phyloP scores from a whole-genome alignment of 2,888 invertebrate genomes.

The Drosophila kanekoi region DNA sequence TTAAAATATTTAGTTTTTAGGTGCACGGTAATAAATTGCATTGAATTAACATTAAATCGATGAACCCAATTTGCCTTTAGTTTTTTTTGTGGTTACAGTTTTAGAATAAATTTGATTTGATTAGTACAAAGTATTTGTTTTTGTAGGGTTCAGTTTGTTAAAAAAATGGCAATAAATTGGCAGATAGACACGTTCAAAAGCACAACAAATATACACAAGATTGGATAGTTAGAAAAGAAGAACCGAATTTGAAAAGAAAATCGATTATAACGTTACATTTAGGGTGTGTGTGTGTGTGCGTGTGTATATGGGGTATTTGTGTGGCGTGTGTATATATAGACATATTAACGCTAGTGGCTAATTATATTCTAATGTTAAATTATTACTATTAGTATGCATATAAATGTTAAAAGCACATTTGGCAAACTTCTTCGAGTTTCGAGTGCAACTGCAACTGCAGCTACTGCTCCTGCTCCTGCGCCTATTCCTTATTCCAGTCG shows the following conservation, averaged over 20 bases:
- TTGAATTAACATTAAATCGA: conserved; percentile 69
- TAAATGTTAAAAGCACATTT: conserved; percentile 84
- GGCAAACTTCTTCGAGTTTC: conserved; percentile 71
- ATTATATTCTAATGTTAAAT: conserved; percentile 76
- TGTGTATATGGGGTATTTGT: conserved; percentile 26
- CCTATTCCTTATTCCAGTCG: conserved; percentile 81
- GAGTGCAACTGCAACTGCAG: conserved; percentile 24
- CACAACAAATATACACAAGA: conserved; percentile 59
- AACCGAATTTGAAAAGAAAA: conserved; percentile 27
- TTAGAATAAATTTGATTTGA: conserved; percentile 29
- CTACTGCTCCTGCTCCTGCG: conserved; percentile 22
- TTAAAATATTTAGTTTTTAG: conserved; percentile 34
- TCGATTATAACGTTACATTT: conserved; percentile 41
- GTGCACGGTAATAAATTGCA: conserved; percentile 77
- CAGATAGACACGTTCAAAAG: conserved; percentile 59
- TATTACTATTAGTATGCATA: conserved; percentile 79
- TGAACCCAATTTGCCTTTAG: conserved; percentile 44
- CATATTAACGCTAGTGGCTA: conserved; percentile 71
- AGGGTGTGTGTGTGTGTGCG: conserved; percentile 15
- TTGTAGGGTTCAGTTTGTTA: conserved; percentile 20
- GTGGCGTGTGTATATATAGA: conserved; percentile 45
- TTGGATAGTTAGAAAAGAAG: conserved; percentile 14
- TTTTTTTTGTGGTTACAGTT: conserved; percentile 42
- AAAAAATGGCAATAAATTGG: conserved; percentile 81
- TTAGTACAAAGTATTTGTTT: conserved; percentile 33